Evolutionary conservation across 1,140 invertebrate genomes (phyloP).

Genomic region (Hyles vespertilio): DNA sequence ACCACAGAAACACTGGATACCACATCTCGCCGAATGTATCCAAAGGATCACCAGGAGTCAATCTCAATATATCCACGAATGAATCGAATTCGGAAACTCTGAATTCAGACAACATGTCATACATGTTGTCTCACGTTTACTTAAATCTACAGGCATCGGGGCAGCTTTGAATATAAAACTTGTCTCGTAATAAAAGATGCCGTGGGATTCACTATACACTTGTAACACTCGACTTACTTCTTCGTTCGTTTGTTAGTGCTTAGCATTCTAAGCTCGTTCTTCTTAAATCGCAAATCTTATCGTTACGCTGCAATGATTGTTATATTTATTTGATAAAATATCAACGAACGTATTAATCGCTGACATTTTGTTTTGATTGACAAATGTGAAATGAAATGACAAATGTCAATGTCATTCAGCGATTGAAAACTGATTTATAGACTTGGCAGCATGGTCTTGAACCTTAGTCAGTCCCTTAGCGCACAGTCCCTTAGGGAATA

Average conservation of each 20-base stretch:
- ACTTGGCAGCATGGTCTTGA: too few relatives aligned
- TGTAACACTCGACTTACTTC: background rate
- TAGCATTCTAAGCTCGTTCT: background rate
- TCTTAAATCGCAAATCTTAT: slow-evolving; percentile 4
- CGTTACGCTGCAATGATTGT: slow-evolving; percentile 6
- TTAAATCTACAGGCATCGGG: slow-evolving; percentile 63
- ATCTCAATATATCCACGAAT: slow-evolving; percentile 78
- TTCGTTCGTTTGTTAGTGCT: background rate
- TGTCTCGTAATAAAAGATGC: too few relatives aligned
- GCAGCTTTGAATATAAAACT: slow-evolving; percentile 3
- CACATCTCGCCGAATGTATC: slow-evolving; percentile 92
- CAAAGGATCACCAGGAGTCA: slow-evolving; percentile 77
- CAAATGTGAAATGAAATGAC: background rate
- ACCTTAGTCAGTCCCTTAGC: too few relatives aligned
- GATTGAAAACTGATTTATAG: too few relatives aligned
- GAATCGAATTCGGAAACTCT: slow-evolving; percentile 79
- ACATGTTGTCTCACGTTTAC: slow-evolving; percentile 64
- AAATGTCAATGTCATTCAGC: background rate
- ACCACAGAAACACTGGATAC: slow-evolving; percentile 97
- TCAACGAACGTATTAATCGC: slow-evolving; percentile 1
- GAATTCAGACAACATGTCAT: slow-evolving; percentile 78
- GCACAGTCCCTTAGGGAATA: too few relatives aligned
- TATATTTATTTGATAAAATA: slow-evolving; percentile 14
- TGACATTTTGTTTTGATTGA: slow-evolving; percentile 18
- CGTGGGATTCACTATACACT: background rate